Conservation (phyloP, 2,888 invertebrate genomes). For the Coenonympha glycerion region DNA sequence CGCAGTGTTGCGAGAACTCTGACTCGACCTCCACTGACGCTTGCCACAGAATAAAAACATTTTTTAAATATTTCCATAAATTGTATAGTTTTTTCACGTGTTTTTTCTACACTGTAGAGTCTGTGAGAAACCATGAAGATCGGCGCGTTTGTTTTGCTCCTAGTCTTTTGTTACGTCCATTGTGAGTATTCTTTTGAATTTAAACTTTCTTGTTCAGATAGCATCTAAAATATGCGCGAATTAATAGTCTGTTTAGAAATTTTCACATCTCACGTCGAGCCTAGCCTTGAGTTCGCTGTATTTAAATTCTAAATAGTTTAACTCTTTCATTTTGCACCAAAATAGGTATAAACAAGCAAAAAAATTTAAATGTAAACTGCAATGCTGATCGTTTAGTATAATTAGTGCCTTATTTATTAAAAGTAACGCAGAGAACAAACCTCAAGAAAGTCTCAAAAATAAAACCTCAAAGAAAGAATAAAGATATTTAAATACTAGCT, state of each 20-base stretch:
- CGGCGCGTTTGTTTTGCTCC: conserved; percentile 43
- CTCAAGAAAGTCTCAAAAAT: too few relatives aligned
- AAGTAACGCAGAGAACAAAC: too few relatives aligned
- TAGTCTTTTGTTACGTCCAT: conserved; percentile 49
- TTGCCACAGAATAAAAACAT: conserved; percentile 8
- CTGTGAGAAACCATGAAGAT: conserved; percentile 44
- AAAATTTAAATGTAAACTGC: too few relatives aligned
- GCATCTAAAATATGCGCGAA: conserved; percentile 26
- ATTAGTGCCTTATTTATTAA: too few relatives aligned
- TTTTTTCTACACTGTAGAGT: conserved; percentile 8
- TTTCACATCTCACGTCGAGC: conserved; percentile 21
- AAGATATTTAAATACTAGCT: too few relatives aligned
- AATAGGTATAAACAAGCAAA: background rate
- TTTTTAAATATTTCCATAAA: background rate
- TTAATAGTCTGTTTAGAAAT: conserved; percentile 27
- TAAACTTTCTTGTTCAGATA: conserved; percentile 29
- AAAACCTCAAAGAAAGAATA: too few relatives aligned
- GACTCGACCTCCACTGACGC: conserved; percentile 26
- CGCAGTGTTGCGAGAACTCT: conserved; percentile 26
- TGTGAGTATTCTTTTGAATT: conserved; percentile 47
- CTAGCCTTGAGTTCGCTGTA: too few relatives aligned
- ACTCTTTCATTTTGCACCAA: background rate
- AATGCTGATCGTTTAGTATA: too few relatives aligned
- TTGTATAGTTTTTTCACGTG: conserved; percentile 1
- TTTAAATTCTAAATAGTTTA: background rate